phyloP scores from a whole-genome alignment of 2,888 invertebrate species.

The Camponotus fellah region DNA sequence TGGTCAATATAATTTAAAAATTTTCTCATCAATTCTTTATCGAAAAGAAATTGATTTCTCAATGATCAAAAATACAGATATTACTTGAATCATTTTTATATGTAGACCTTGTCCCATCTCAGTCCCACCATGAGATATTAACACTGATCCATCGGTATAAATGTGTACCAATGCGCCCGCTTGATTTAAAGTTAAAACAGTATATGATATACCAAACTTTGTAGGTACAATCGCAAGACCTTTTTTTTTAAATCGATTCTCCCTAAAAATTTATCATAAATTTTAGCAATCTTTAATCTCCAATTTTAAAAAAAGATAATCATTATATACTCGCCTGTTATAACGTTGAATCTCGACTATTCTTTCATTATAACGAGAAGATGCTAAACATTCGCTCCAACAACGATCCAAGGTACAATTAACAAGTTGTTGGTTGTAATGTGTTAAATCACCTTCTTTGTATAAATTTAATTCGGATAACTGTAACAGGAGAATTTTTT shows the following conservation, averaged over 20 bases:
- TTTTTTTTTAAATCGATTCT: slow-evolving; percentile 94
- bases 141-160: slow-evolving; percentile 96
- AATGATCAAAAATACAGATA: slow-evolving; percentile 2
- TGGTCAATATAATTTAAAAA: too few relatives aligned
- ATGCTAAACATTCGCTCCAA: slow-evolving; percentile 92
- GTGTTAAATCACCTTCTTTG: slow-evolving; percentile 92
- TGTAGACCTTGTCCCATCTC: slow-evolving; percentile 99
- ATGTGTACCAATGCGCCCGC: slow-evolving; percentile 95
- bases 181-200: slow-evolving; percentile 92
- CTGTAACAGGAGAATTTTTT: slow-evolving; percentile 77
- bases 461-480: slow-evolving; percentile 92
- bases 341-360: slow-evolving; percentile 89
- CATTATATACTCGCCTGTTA: slow-evolving; percentile 88
- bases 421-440: slow-evolving; percentile 91
- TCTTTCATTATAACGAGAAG: slow-evolving; percentile 89
- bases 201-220: slow-evolving; percentile 95
- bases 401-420: slow-evolving; percentile 92
- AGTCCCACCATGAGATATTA: slow-evolving; percentile 96
- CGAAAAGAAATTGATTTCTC: too few relatives aligned
- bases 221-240: slow-evolving; percentile 94
- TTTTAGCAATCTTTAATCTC: background rate
- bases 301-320: background rate
- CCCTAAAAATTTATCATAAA: slow-evolving; percentile 85
- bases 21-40: too few relatives aligned
- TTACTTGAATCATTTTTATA: slow-evolving; percentile 96